Evolutionary conservation across 2,888 invertebrate genomes (phyloP), one percentile per base, ranked within the genome.

Genomic region (Phoronis australis): DNA sequence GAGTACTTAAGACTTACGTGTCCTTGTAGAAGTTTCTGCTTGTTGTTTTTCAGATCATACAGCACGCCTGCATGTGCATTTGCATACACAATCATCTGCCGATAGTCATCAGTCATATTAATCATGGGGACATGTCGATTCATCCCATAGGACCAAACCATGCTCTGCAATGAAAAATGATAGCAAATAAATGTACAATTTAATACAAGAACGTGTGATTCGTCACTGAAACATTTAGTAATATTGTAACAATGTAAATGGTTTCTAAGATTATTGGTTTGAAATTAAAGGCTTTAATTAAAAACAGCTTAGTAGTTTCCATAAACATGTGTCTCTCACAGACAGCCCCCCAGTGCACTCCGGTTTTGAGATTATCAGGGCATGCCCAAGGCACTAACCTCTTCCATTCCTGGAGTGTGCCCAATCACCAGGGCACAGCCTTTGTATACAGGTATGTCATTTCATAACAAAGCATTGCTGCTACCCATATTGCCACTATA

Each of bases 1-100:
- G n/a, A n/a, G n/a, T n/a, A n/a, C n/a, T n/a, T n/a, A n/a, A n/a
- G 51, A 73, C 82, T 81, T 66, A 87, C 87, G 67, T 87, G 87
- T 40, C 85, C 86, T 64, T 84, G 84, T 37, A 87, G 78, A 57
- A 84, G 80, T 61, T 75, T 78, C 80, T 84, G 84, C 50, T 79
- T 61, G 57, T 83, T 82, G 4, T 77, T 78, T 37, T 78, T 79
- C 78, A 84, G 84, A 75, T 87, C 82, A 69, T 84, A 85, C 1
- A 87, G 64, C 6, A 86, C 79, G 0, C 80, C 83, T 47, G 82
- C 80, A 73, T 87, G 85, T 5, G 82, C 80, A 41, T 84, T 83
- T 0, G 83, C 81, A 63, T 85, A 86, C 68, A 84, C 83, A 15
- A 83, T 77, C 1, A 79, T 65, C 9, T 81, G 80, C 51, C 80